Base-by-base conservation (phyloP, 2,797 vertebrate species). In the Halcyon chelicuti region DNA sequence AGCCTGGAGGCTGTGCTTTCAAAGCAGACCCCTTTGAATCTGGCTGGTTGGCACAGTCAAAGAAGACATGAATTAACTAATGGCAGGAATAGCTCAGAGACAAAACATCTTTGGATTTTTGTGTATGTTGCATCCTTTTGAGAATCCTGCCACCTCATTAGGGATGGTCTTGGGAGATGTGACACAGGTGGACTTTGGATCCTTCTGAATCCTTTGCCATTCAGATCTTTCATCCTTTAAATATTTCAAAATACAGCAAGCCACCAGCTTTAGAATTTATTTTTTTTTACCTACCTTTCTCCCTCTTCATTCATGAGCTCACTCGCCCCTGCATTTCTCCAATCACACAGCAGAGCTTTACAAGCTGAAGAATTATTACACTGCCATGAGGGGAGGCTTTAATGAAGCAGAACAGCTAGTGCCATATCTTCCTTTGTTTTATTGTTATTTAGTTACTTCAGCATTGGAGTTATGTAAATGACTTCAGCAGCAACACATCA, bases 401-500 rank as follows among this genome's bases (percentile, higher is more conserved):
- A 52, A 52, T 72, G 79, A 84, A 81, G 49, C 26, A 81, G 49
- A 91, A 37, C 13, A 52, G 23, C 13, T 71, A 60, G 29, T 79
- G 35, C 10, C n/a, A 7, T 35, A 22, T 55, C 19, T 82, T 63
- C 20, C 31, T 46, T 57, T 12, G 9, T 62, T n/a, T 31, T n/a
- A 52, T 52, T 52, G 29, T 52, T 5, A 51, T 26, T 51, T 51
- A 51, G 49, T 49, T 52, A 28, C 29, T 74, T 78, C 17, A 58
- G 14, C 44, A 51, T 71, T 55, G 74, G 47, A 94, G 52, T 61
- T 37, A 96, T 77, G 87, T 60, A 84, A 93, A 97, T 79, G 4
- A 71, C 16, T 40, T 92, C 55, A 58, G 67, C 77, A 84, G 51
- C 47, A 88, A 65, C 54, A 39, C 42, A 63, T 78, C 55, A 86